These are phyloP conservation scores for Callipepla squamata DNA, from an alignment of 2,113 vertebrate species.

Conservation along the genomic window DNA sequence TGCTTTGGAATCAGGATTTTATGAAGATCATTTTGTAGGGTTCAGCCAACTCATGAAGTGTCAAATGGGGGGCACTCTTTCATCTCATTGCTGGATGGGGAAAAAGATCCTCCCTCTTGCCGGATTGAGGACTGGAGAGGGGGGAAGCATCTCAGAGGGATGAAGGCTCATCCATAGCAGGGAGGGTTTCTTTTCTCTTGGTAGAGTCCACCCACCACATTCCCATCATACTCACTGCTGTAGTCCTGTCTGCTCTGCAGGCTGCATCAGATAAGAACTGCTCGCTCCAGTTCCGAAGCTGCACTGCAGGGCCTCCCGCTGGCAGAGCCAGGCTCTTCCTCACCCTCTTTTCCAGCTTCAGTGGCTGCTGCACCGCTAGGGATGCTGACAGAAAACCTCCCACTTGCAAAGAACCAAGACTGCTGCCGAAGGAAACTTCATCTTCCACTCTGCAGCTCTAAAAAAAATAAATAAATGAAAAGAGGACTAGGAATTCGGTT, in stretches of 20 bases:
- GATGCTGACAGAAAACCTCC: not conserved
- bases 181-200: slow-evolving; percentile 50
- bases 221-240: slow-evolving; percentile 35
- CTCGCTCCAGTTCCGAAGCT: not conserved
- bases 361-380: not conserved
- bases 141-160: slow-evolving; percentile 28
- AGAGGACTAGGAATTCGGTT: not conserved
- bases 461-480: no score
- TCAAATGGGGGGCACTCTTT: slow-evolving; percentile 75
- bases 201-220: slow-evolving; percentile 49
- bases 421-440: not conserved
- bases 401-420: not conserved
- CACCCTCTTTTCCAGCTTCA: not conserved
- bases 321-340: not conserved
- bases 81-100: slow-evolving; percentile 53
- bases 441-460: not conserved
- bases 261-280: slow-evolving; percentile 65
- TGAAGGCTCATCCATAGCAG: slow-evolving; percentile 53
- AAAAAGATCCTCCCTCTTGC: slow-evolving; percentile 71
- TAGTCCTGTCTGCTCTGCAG: slow-evolving; percentile 44
- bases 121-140: slow-evolving; percentile 34
- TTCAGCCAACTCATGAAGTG: slow-evolving; percentile 77
- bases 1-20: slow-evolving; percentile 72
- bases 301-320: slow-evolving; percentile 7
- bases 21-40: slow-evolving; percentile 73